Evolutionary conservation across 1,140 invertebrate species (phyloP), one percentile per base, ranked within the genome.

Genomic region (Drosophila pallidifrons): DNA sequence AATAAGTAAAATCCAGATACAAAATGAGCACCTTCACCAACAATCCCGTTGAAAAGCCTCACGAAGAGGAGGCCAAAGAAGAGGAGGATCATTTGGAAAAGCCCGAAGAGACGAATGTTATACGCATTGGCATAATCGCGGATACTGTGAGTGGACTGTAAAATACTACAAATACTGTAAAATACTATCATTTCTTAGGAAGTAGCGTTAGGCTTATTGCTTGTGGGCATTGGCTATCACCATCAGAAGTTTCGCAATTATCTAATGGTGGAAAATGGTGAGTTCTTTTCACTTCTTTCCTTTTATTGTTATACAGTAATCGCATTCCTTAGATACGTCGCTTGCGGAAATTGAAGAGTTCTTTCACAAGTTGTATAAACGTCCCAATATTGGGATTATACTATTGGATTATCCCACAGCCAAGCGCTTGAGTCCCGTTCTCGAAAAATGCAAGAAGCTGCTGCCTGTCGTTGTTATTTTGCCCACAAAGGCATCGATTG

Each of bases 201-300:
- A 45, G 58, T 82, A 0, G 75, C 77, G 0, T 10, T 83, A 20
- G 81, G 81, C 0, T 55, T 85, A 7, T 43, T 85, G 2, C 63
- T 85, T 0, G 73, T 75, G 5, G 81, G 81, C 30, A 57, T 85
- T 28, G 81, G 81, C 1, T 82, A 66, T 51, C 59, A 65, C 32
- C 58, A 54, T 45, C 69, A 80, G 0, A 63, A 54, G 1, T 77
- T 77, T 41, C 60, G 67, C 15, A 85, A 75, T 10, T 85, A 85
- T 63, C 11, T 85, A n/a, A 77, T 83, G 68, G 77, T 77, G 4
- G 70, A 85, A 1, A 20, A 8, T 1, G 64, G 82, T 85, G 2
- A 0, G 35, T 30, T 5, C 54, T 66, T 41, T 2, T 11, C 5
- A 30, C 13, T 30, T 25, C 20, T 11, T 32, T 11, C 1, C 43